Base-by-base conservation (phyloP, 1,140 invertebrate species). In the Diorhabda carinulata region DNA sequence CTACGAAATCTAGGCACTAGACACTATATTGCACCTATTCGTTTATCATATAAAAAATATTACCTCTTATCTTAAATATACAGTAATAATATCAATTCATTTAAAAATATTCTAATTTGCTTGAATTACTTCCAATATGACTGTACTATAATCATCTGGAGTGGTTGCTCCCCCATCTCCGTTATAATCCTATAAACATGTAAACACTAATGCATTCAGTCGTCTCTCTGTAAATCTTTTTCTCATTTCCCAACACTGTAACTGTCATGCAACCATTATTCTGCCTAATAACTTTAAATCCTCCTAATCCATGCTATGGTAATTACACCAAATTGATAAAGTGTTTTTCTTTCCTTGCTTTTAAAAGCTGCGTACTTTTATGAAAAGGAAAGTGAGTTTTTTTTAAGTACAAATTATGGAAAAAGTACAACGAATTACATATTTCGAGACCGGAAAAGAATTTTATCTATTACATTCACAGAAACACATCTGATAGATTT, bases 311-410 rank as follows among this genome's bases (percentile, higher is more conserved):
- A 8, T n/a, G 47, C 47, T 52, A 52, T 52, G 47, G 47, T 52
- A 52, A 52, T 52, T 52, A 52, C 47, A 52, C 47, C 47, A 52
- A 52, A 52, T 52, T 52, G 47, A 52, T 52, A 52, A 52, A 52
- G 47, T 52, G 47, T 52, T 52, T 52, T 52, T 52, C n/a, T 4
- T 2, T 52, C 4, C 4, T 4, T 52, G 6, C 47, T 52, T 52
- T 52, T 52, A 52, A 52, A 52, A 52, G 47, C 47, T 52, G 47
- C 47, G n/a, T 52, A 52, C 47, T 8, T 52, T 52, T 52, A 52
- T n/a, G 3, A 8, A 52, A 52, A n/a, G n/a, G 6, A 52, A 52
- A 52, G n/a, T 8, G 3, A 52, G 47, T 52, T 52, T 8, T 52
- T 52, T 52, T 6, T 3, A 52, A n/a, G 47, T 52, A 52, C n/a